A percentile compares a stretch with the other conserved stretches of the same genome.
phyloP scores from a whole-genome alignment of 64 coral and sea anemone species.

The Actinia equina region DNA sequence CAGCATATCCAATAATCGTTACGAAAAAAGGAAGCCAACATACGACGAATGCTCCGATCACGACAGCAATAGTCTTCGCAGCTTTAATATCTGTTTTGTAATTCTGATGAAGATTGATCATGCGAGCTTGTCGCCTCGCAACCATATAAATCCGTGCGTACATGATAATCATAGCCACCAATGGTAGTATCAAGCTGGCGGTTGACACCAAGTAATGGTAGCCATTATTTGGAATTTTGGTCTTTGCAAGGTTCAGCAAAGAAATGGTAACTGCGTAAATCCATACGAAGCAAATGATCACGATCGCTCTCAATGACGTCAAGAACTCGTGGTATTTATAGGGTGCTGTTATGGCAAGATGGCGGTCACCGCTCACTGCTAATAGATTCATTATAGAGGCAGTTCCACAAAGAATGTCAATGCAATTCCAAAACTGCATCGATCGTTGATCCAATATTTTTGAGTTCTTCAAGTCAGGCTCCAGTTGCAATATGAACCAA shows the following conservation, averaged over 20 bases:
- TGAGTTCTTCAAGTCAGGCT: constrained; percentile 42
- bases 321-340: constrained; percentile 61
- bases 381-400: constrained; percentile 84
- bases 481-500: constrained; percentile 74
- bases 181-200: constrained; percentile 56
- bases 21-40: constrained; percentile 91
- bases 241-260: constrained; percentile 29
- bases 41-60: constrained; percentile 76
- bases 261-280: constrained; percentile 54
- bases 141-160: constrained; percentile 73
- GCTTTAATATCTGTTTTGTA: constrained; percentile 88
- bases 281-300: constrained; percentile 63
- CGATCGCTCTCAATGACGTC: constrained; percentile 60
- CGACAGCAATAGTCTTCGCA: constrained; percentile 86
- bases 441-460: constrained; percentile 16
- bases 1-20: constrained; percentile 55
- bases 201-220: constrained; percentile 60
- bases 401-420: constrained; percentile 84
- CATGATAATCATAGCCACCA: constrained; percentile 68
- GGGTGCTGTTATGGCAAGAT: constrained; percentile 76
- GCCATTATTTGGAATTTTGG: constrained; percentile 25
- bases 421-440: constrained; percentile 66
- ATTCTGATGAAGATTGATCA: constrained; percentile 36
- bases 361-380: constrained; percentile 73
- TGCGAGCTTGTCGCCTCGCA: constrained; percentile 50